Percentiles rank a stretch among this genome's conserved stretches.
Evolutionary conservation across 37 sponge, comb jelly and placozoan genomes (phyloP).

Genomic region (Halichondria panicea): DNA sequence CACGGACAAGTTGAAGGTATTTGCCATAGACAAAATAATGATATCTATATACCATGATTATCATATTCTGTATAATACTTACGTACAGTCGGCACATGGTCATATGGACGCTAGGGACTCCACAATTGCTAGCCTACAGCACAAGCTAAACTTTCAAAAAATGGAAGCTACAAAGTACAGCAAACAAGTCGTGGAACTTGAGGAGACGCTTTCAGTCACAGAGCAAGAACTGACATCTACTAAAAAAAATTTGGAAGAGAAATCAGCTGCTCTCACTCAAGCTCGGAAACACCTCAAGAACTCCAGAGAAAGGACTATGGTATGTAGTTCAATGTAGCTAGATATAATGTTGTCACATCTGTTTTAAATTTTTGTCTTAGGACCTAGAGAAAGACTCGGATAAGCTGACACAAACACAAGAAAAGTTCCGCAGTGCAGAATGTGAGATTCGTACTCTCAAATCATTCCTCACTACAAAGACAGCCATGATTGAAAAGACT

Average conservation of each 20-base stretch:
- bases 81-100: slow-evolving; percentile 54
- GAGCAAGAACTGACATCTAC: slow-evolving; percentile 44
- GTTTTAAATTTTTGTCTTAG: slow-evolving; percentile 18
- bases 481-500: slow-evolving; percentile 74
- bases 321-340: slow-evolving; percentile 9
- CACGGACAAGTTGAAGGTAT: slow-evolving; percentile 46
- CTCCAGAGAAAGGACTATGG: slow-evolving; percentile 70
- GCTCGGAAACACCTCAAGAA: slow-evolving; percentile 77
- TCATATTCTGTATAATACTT: neutral
- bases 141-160: slow-evolving; percentile 28
- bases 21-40: neutral
- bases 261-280: slow-evolving; percentile 46
- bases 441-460: slow-evolving; percentile 77
- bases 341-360: neutral
- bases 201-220: slow-evolving; percentile 7
- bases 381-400: slow-evolving; percentile 78
- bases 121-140: slow-evolving; percentile 29
- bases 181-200: slow-evolving; percentile 47
- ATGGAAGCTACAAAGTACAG: slow-evolving; percentile 40
- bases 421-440: slow-evolving; percentile 63
- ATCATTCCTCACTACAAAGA: slow-evolving; percentile 76
- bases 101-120: slow-evolving; percentile 69
- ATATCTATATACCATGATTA: slow-evolving; percentile 5
- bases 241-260: slow-evolving; percentile 72
- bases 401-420: slow-evolving; percentile 42